These are phyloP conservation scores for Rhinichthys klamathensis DNA, from an alignment of 2,113 vertebrate species.

Conservation along the genomic window DNA sequence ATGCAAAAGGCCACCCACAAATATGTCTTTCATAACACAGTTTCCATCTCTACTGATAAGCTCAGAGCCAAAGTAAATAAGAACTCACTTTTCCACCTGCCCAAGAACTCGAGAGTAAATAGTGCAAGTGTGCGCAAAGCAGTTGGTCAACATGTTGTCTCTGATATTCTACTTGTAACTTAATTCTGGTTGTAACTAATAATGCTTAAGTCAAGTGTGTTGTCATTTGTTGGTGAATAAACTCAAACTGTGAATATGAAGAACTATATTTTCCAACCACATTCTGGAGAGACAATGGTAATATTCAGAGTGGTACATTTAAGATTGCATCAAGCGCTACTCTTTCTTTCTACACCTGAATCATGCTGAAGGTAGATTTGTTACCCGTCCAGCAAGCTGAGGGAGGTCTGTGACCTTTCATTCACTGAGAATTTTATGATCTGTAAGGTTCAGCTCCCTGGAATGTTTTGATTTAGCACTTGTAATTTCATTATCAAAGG, in stretches of 20 bases:
- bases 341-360: conserved; percentile 3
- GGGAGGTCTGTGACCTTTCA: conserved; percentile 28
- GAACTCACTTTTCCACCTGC: conserved; percentile 67
- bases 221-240: not conserved
- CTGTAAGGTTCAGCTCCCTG: conserved; percentile 24
- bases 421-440: conserved; percentile 9
- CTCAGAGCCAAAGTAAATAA: conserved; percentile 74
- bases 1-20: conserved; percentile 70
- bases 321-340: not conserved
- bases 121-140: conserved; percentile 59
- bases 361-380: conserved; percentile 30
- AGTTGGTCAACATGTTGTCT: conserved; percentile 63
- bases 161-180: conserved; percentile 56
- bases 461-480: conserved; percentile 40
- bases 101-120: conserved; percentile 67
- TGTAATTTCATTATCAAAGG: conserved; percentile 41
- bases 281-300: not conserved
- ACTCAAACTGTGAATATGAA: not conserved
- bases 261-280: not conserved
- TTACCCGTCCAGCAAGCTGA: conserved; percentile 15
- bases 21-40: conserved; percentile 71
- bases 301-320: not conserved
- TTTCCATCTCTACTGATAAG: conserved; percentile 72
- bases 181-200: conserved; percentile 9
- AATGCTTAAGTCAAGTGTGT: conserved; percentile 3